Percentiles rank a stretch among this genome's conserved stretches.
Conservation (phyloP, 2,797 vertebrate species). For the Pempheris klunzingeri region DNA sequence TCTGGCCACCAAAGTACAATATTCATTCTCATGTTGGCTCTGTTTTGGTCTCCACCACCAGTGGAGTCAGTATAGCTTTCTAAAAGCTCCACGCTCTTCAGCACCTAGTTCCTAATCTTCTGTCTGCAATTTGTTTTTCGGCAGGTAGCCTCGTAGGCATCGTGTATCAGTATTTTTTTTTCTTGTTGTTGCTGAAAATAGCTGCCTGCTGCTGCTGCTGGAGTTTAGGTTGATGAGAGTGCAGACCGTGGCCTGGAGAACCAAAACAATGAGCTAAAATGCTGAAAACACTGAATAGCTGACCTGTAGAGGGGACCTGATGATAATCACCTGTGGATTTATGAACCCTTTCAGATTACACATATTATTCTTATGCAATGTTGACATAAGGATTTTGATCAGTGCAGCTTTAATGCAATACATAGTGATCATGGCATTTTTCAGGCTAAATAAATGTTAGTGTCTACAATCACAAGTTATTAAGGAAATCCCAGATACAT, state of each 20-base stretch:
- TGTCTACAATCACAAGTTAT: background rate
- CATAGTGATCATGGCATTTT: too few relatives aligned
- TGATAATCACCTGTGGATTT: background rate
- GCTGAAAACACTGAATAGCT: background rate
- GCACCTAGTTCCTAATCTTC: background rate
- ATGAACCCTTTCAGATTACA: background rate
- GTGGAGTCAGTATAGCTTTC: background rate
- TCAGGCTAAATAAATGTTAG: background rate
- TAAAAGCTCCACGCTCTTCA: background rate
- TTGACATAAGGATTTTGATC: background rate
- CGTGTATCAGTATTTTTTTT: fast-evolving
- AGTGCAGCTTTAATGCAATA: background rate
- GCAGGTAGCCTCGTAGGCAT: background rate
- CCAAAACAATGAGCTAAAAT: background rate
- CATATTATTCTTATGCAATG: background rate
- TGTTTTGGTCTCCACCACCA: background rate
- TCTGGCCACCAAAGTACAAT: background rate
- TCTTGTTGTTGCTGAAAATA: background rate
- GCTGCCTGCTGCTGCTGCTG: background rate
- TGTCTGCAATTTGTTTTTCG: background rate
- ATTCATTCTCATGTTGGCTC: background rate
- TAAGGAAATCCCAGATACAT: background rate
- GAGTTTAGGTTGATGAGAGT: background rate
- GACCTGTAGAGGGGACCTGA: background rate
- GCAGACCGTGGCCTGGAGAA: background rate